These are phyloP conservation scores for Pimephales promelas DNA, from an alignment of 2,113 vertebrate species.

Conservation along the genomic window DNA sequence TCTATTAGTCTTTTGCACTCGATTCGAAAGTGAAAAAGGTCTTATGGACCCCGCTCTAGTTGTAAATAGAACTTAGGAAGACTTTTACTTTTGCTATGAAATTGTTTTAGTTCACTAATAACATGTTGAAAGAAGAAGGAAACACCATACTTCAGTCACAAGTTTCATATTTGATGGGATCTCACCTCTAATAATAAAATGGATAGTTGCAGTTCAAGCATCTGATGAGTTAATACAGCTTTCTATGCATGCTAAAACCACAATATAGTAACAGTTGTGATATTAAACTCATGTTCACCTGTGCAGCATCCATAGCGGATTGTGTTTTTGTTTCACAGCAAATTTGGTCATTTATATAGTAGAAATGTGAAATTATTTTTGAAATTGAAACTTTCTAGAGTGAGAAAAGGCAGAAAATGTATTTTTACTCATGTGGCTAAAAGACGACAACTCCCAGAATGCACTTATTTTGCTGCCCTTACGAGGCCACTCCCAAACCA, in stretches of 20 bases:
- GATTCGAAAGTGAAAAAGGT: conserved; percentile 22
- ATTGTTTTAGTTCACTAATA: conserved; percentile 17
- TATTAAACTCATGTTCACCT: background rate
- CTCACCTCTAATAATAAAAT: background rate
- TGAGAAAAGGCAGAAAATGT: too few relatives aligned
- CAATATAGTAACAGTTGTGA: background rate
- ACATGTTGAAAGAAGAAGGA: conserved; percentile 22
- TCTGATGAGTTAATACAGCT: background rate
- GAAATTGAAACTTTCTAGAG: too few relatives aligned
- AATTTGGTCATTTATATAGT: too few relatives aligned
- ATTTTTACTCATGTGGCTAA: too few relatives aligned
- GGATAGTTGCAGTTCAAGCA: background rate
- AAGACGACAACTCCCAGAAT: too few relatives aligned
- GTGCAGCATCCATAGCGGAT: background rate
- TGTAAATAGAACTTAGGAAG: conserved; percentile 18
- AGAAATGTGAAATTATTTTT: too few relatives aligned
- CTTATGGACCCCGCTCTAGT: background rate
- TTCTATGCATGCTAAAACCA: background rate
- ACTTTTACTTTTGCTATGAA: conserved; percentile 20
- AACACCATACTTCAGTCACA: background rate
- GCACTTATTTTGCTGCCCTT: too few relatives aligned
- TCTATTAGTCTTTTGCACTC: conserved; percentile 21
- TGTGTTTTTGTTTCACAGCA: too few relatives aligned
- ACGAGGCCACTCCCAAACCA: too few relatives aligned
- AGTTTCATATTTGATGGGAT: background rate